A percentile compares a stretch with the other conserved stretches of the same genome.
Evolutionary conservation across 2,888 invertebrate species (phyloP).

Genomic region (Drosophila tripunctata): DNA sequence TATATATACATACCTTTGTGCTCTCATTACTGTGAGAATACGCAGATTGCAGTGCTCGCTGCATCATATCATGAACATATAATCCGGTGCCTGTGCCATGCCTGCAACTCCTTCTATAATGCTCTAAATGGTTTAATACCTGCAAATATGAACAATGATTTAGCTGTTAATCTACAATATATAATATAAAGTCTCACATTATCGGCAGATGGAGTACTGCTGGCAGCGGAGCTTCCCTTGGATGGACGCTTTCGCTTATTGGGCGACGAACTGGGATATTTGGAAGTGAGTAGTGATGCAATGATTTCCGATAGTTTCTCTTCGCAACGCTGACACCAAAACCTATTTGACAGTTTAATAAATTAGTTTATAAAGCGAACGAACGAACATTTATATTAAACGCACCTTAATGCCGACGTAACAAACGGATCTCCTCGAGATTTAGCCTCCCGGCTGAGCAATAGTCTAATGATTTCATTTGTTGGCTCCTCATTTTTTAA

Average conservation of each 20-base stretch:
- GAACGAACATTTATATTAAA: too few relatives aligned
- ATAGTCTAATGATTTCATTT: conserved; percentile 92
- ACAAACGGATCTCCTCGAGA: conserved; percentile 93
- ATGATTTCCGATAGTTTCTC: conserved; percentile 94
- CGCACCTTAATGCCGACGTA: conserved; percentile 91
- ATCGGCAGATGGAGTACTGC: conserved; percentile 91
- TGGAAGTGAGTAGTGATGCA: conserved; percentile 90
- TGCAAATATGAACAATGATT: conserved; percentile 76
- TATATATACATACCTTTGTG: conserved; percentile 87
- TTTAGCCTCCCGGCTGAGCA: conserved; percentile 91
- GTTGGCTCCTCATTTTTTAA: conserved; percentile 96
- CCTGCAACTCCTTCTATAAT: conserved; percentile 90
- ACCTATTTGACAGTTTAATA: conserved; percentile 80
- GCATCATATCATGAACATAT: conserved; percentile 95
- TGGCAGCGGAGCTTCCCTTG: conserved; percentile 88
- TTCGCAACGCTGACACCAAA: conserved; percentile 97
- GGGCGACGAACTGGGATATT: conserved; percentile 94
- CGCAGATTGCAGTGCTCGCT: conserved; percentile 94
- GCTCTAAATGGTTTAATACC: conserved; percentile 96
- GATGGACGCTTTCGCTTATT: conserved; percentile 94
- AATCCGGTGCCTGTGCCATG: conserved; percentile 89
- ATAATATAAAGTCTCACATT: conserved; percentile 86
- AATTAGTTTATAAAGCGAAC: not conserved
- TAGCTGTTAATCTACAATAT: too few relatives aligned
- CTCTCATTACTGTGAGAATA: conserved; percentile 94